Evolutionary conservation across 2,888 invertebrate species (phyloP), one percentile per base, ranked within the genome.

Genomic region (Congeria kusceri): DNA sequence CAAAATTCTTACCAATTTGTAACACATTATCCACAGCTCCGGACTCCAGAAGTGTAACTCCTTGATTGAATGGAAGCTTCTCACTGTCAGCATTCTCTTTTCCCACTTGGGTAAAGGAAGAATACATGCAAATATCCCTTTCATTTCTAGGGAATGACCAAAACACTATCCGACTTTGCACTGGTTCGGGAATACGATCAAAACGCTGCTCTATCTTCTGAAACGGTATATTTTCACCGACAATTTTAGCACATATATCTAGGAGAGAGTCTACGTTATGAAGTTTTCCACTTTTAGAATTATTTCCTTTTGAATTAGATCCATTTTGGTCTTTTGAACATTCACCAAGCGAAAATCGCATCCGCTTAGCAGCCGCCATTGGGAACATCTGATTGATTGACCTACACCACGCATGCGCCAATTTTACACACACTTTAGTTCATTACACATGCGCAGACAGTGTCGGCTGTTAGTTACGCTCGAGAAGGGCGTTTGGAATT

Each of bases 71-170:
- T 92, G 97, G 96, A 92, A 97, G 95, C 95, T 96, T 96, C 94
- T 96, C 96, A 93, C 96, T 96, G 94, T 97, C 96, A 92, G 95
- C 87, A 85, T 92, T 92, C 80, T 92, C 92, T 77, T 92, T 92
- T 53, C 89, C 91, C 75, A 87, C 87, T 79, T 92, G 94, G 90
- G 95, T 95, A 94, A 96, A 95, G 88, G 96, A 96, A 89, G 96
- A 97, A 94, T 97, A 97, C 96, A 97, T 97, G 94, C 96, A 96
- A 93, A 97, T 97, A 94, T 97, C 97, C 92, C 96, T 95, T 94
- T 97, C 97, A 93, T 97, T 96, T 91, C 97, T 95, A 87, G 97
- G 97, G 94, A 97, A 97, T 86, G 97, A 97, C 96, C 97, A 97
- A 95, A 95, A 97, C 92, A 97, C 96, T 93, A 97, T 96, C 92